Conservation (phyloP, 1,140 invertebrate genomes). For the Panagrolaimus sp. region DNA sequence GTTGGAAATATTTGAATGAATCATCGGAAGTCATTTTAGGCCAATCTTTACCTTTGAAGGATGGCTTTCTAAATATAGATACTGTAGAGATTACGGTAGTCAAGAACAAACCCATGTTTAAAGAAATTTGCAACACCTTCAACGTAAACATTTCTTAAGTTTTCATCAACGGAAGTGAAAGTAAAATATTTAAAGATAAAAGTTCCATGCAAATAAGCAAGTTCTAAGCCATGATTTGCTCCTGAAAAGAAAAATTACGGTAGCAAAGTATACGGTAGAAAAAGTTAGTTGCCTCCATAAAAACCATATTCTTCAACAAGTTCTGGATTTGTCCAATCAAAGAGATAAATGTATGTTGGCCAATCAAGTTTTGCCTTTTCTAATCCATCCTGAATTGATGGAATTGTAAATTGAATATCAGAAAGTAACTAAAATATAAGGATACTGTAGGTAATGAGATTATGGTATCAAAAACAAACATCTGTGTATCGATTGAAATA, state of each 20-base stretch:
- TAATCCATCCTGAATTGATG: slow-evolving; percentile 29
- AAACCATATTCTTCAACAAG: slow-evolving; percentile 2
- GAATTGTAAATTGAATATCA: slow-evolving; percentile 37
- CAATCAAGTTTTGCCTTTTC: slow-evolving; percentile 34
- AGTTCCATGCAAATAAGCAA: slow-evolving; percentile 6
- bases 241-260: no score
- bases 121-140: slow-evolving; percentile 12
- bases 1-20: background rate
- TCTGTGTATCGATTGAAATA: slow-evolving; percentile 40
- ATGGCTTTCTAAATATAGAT: background rate
- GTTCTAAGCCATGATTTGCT: slow-evolving; percentile 1
- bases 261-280: no score
- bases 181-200: slow-evolving; percentile 1
- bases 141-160: background rate
- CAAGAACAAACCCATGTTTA: slow-evolving; percentile 2
- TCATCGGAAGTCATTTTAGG: background rate
- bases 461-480: background rate
- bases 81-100: background rate
- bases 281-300: background rate
- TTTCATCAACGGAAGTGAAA: background rate
- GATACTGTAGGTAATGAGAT: background rate
- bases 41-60: background rate
- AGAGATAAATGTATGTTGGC: slow-evolving; percentile 33
- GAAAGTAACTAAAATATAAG: slow-evolving; percentile 26
- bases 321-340: slow-evolving; percentile 12